These are phyloP conservation scores for Ichneumoninae sp. DNA, from an alignment of 2,888 invertebrate species.

Conservation along the genomic window DNA sequence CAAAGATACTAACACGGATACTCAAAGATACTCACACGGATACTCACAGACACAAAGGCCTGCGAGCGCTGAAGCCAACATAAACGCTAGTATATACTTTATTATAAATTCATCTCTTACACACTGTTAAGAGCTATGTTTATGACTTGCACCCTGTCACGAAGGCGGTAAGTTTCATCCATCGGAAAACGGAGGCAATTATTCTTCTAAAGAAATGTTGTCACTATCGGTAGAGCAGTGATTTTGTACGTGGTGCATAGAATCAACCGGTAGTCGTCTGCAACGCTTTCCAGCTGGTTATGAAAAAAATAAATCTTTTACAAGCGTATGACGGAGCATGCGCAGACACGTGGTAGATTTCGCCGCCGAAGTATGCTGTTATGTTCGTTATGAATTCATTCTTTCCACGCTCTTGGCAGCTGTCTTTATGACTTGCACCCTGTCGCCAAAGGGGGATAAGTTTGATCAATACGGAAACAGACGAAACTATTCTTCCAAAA, in stretches of 20 bases:
- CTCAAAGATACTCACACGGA: too few species aligned
- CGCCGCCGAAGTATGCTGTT: not conserved
- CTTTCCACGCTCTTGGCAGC: not conserved
- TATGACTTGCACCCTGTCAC: not conserved
- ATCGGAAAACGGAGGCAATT: not conserved
- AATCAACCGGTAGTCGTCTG: not conserved
- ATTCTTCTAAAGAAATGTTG: not conserved
- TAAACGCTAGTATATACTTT: too few species aligned
- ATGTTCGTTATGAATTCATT: too few species aligned
- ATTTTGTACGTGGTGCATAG: not conserved
- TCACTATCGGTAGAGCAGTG: not conserved
- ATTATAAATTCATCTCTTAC: too few species aligned
- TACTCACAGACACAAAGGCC: too few species aligned
- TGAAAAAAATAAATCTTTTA: not conserved
- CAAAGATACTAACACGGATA: too few species aligned
- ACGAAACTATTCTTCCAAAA: not conserved
- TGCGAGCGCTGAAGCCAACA: too few species aligned
- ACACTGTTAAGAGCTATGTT: not conserved
- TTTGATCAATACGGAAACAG: not conserved
- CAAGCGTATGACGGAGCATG: slow-evolving; percentile 65
- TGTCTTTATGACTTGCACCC: not conserved
- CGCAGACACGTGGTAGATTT: slow-evolving; percentile 61
- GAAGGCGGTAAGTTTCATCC: not conserved
- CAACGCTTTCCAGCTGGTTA: not conserved
- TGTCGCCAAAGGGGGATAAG: not conserved